A percentile compares a stretch with the other conserved stretches of the same genome.
Evolutionary conservation across 2,888 invertebrate species (phyloP).

Genomic region (Shargacucullia verbasci): DNA sequence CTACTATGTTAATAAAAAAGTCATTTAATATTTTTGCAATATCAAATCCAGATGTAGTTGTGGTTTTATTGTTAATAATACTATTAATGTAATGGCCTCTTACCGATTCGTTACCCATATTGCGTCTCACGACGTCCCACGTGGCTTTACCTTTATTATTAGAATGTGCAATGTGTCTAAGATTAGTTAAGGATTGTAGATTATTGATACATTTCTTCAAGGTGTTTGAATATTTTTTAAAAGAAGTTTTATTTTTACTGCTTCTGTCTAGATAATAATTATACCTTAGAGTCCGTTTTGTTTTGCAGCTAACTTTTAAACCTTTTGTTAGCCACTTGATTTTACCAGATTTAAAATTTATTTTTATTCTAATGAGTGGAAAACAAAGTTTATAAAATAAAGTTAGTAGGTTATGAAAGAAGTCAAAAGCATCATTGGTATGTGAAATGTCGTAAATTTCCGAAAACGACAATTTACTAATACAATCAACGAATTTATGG

Average conservation of each 20-base stretch:
- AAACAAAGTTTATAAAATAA: slow-evolving; percentile 11
- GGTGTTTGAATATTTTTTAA: neutral
- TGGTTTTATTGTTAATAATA: slow-evolving; percentile 2
- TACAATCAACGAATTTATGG: no score
- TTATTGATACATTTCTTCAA: slow-evolving; percentile 11
- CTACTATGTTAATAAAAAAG: slow-evolving; percentile 3
- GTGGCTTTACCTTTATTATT: neutral
- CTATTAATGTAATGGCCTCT: slow-evolving; percentile 4
- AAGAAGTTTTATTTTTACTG: neutral
- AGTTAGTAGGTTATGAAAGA: neutral
- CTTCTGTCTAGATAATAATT: neutral
- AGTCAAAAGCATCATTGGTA: slow-evolving; percentile 1
- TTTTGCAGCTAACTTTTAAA: slow-evolving; percentile 3
- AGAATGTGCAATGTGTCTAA: neutral
- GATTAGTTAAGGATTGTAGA: neutral
- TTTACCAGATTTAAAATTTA: neutral
- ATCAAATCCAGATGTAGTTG: slow-evolving; percentile 7
- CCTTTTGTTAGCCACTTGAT: slow-evolving; percentile 5
- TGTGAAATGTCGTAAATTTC: neutral
- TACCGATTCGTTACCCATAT: neutral
- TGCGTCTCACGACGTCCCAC: slow-evolving; percentile 4
- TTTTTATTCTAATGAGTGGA: slow-evolving; percentile 1
- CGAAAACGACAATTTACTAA: neutral
- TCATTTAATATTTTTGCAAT: slow-evolving; percentile 5
- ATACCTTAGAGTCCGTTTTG: slow-evolving; percentile 10